phyloP scores from a whole-genome alignment of 2,113 vertebrate genomes.

The Corythaeola cristata region DNA sequence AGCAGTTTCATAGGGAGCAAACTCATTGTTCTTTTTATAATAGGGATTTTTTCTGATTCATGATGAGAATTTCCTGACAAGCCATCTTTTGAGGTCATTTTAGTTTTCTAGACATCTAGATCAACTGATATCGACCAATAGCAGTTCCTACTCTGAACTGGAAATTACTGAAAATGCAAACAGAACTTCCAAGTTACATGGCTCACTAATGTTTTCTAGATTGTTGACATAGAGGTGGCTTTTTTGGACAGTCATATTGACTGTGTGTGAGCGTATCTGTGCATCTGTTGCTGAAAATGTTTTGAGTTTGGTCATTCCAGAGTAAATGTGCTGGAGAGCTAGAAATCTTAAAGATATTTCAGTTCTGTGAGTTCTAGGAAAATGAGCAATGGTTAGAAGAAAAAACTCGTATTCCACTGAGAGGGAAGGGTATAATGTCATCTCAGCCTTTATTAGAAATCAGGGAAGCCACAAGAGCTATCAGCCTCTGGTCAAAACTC shows the following conservation, averaged over 20 bases:
- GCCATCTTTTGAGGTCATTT: neutral
- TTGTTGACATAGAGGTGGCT: neutral
- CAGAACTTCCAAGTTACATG: neutral
- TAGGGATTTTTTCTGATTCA: neutral
- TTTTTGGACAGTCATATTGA: neutral
- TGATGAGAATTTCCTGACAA: neutral
- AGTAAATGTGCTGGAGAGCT: neutral
- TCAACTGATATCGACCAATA: neutral
- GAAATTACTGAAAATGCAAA: neutral
- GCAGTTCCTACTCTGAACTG: neutral
- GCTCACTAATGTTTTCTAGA: neutral
- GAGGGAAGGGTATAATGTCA: neutral
- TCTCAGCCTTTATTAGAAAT: neutral
- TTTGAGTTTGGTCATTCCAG: neutral
- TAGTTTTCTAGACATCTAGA: neutral
- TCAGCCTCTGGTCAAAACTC: neutral
- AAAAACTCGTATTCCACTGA: neutral
- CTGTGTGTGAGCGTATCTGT: neutral
- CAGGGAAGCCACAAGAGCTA: neutral
- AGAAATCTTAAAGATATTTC: neutral
- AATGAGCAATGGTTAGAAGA: neutral
- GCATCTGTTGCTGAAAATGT: neutral
- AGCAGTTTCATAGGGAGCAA: neutral
- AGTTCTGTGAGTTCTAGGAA: neutral
- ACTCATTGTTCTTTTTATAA: neutral